Percentiles rank a stretch among this genome's conserved stretches.
phyloP scores from a whole-genome alignment of 2,797 vertebrate species.

The Masticophis lateralis region DNA sequence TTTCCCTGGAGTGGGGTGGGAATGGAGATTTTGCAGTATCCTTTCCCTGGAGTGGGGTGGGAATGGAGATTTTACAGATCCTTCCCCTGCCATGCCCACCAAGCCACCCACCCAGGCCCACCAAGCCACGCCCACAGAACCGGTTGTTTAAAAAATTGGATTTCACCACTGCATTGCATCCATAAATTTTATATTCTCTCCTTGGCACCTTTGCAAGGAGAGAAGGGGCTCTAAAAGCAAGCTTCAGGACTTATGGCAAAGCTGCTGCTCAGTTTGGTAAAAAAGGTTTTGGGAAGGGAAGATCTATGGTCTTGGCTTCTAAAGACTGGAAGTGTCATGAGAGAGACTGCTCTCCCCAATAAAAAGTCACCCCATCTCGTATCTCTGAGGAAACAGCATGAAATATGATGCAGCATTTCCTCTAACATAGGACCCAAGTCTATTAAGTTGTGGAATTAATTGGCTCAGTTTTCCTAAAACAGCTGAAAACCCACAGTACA shows the following conservation, averaged over 20 bases:
- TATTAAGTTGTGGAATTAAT: neutral
- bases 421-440: neutral
- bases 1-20: too few relatives aligned
- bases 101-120: too few relatives aligned
- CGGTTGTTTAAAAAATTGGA: too few relatives aligned
- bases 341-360: neutral
- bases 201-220: neutral
- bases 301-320: neutral
- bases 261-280: neutral
- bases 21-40: too few relatives aligned
- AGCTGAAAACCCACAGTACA: neutral
- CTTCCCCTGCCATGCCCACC: too few relatives aligned
- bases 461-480: neutral
- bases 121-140: too few relatives aligned
- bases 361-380: neutral
- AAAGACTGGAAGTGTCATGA: neutral
- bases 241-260: neutral
- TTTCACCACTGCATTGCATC: neutral
- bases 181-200: neutral
- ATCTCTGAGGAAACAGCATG: neutral
- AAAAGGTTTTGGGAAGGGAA: neutral
- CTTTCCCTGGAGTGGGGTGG: too few relatives aligned
- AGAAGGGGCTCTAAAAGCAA: neutral
- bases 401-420: neutral
- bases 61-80: too few relatives aligned